Conservation (phyloP, 2,797 vertebrate genomes). For the Sebastes steindachneri region DNA sequence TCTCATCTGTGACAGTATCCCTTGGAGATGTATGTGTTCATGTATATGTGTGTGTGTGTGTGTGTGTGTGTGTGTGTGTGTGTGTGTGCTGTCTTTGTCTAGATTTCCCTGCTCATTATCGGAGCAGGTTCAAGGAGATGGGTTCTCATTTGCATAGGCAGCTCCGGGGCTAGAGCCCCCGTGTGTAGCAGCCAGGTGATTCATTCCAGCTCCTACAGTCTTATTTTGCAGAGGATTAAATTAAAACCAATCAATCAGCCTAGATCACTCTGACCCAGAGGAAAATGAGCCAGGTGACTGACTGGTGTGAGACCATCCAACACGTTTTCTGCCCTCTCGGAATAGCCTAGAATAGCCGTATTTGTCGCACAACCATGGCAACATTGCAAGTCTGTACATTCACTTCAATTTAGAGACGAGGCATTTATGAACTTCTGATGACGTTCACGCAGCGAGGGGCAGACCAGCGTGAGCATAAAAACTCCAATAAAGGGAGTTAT, state of each 20-base stretch:
- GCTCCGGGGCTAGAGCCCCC: slow-evolving; percentile 53
- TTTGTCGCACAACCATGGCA: slow-evolving; percentile 44
- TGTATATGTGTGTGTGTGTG: neutral
- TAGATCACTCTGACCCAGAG: slow-evolving; percentile 54
- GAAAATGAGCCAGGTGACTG: slow-evolving; percentile 43
- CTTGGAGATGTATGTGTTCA: slow-evolving; percentile 28
- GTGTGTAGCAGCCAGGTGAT: slow-evolving; percentile 71
- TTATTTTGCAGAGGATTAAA: slow-evolving; percentile 73
- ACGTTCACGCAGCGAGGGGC: neutral
- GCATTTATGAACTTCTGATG: slow-evolving; percentile 21
- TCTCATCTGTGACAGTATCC: slow-evolving; percentile 43
- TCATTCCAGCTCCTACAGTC: slow-evolving; percentile 67
- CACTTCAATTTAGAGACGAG: neutral
- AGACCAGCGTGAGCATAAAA: slow-evolving; percentile 10
- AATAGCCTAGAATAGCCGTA: slow-evolving; percentile 7
- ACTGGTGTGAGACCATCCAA: slow-evolving; percentile 25
- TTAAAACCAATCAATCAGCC: slow-evolving; percentile 80
- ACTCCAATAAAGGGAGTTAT: slow-evolving; percentile 18
- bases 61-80: slow-evolving; percentile 7
- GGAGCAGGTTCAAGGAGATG: slow-evolving; percentile 74
- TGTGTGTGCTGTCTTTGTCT: slow-evolving; percentile 62
- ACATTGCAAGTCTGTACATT: neutral
- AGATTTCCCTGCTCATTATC: slow-evolving; percentile 72
- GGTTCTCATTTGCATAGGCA: slow-evolving; percentile 78
- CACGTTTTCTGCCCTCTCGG: slow-evolving; percentile 4